phyloP scores from a whole-genome alignment of 2,113 vertebrate species.

The Typhlomys cinereus region DNA sequence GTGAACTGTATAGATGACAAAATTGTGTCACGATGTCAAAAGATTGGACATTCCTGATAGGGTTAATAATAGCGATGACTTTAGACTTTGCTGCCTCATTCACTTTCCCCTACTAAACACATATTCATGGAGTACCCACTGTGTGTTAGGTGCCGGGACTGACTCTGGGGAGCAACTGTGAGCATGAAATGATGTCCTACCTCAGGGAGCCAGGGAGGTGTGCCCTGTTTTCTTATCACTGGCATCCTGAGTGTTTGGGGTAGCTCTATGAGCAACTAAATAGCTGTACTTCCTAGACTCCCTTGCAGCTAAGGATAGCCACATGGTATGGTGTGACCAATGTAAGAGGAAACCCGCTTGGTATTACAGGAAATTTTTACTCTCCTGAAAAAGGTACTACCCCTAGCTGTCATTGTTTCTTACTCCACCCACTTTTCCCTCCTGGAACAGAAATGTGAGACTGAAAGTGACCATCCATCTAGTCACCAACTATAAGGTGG shows the following conservation, averaged over 20 bases:
- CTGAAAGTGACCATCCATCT: not conserved
- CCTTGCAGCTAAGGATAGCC: not conserved
- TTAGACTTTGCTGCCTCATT: not conserved
- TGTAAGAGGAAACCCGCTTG: not conserved
- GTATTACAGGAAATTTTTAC: not conserved
- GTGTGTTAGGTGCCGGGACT: not conserved
- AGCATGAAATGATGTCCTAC: not conserved
- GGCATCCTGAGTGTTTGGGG: not conserved
- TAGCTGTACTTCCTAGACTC: not conserved
- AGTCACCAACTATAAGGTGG: not conserved
- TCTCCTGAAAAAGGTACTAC: not conserved
- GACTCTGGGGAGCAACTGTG: not conserved
- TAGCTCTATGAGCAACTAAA: not conserved
- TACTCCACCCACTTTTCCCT: not conserved
- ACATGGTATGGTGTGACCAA: not conserved
- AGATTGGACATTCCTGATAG: not conserved
- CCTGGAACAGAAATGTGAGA: not conserved
- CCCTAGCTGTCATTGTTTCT: too few species aligned
- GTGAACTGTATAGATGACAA: not conserved
- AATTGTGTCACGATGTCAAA: too few species aligned
- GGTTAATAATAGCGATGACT: not conserved
- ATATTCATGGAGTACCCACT: not conserved
- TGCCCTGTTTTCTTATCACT: not conserved
- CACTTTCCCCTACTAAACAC: not conserved
- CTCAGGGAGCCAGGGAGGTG: not conserved